phyloP scores from a whole-genome alignment of 2,113 vertebrate genomes.

The Syngnathus typhle region DNA sequence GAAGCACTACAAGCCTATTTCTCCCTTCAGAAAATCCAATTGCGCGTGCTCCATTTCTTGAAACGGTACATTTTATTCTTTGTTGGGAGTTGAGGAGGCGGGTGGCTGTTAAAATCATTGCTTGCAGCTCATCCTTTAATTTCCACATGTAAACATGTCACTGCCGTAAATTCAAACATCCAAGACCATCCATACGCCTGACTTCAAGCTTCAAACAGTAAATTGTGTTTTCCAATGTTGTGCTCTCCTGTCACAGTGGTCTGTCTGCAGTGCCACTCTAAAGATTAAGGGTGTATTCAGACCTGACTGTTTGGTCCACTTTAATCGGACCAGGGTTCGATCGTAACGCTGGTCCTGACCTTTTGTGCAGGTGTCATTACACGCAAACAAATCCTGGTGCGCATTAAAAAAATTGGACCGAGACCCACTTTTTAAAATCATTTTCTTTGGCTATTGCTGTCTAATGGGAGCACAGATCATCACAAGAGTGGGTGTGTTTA shows the following conservation, averaged over 20 bases:
- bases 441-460: too few species aligned
- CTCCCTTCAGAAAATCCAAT: slow-evolving; percentile 48
- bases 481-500: too few species aligned
- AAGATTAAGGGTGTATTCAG: slow-evolving; percentile 3
- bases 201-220: slow-evolving; percentile 28
- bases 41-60: slow-evolving; percentile 29
- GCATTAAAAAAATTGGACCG: too few species aligned
- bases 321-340: too few species aligned
- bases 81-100: neutral
- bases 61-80: slow-evolving; percentile 7
- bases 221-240: slow-evolving; percentile 30
- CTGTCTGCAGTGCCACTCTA: slow-evolving; percentile 44
- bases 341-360: too few species aligned
- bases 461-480: too few species aligned
- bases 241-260: slow-evolving; percentile 14
- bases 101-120: slow-evolving; percentile 20
- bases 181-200: slow-evolving; percentile 46
- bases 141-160: slow-evolving; percentile 55
- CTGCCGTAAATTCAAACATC: slow-evolving; percentile 30
- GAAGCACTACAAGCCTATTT: slow-evolving; percentile 51
- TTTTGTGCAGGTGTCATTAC: too few species aligned
- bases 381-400: too few species aligned
- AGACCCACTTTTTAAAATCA: too few species aligned
- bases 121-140: slow-evolving; percentile 45
- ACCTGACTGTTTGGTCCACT: too few species aligned